Percentiles rank a stretch among this genome's conserved stretches.
phyloP scores from a whole-genome alignment of 2,113 vertebrate genomes.

The Spheniscus mendiculus region DNA sequence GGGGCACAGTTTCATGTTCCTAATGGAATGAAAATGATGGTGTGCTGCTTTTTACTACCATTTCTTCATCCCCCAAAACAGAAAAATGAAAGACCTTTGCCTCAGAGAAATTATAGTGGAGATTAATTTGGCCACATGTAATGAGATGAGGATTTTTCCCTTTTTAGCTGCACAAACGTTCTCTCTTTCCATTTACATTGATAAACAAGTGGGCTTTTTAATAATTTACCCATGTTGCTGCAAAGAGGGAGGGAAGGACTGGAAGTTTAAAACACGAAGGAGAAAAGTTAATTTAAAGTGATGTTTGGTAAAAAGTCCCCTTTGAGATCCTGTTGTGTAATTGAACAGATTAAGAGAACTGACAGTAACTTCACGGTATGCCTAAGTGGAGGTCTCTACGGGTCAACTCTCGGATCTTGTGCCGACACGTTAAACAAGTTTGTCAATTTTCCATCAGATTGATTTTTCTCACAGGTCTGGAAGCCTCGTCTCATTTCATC shows the following conservation, averaged over 20 bases:
- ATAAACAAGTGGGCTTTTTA: constrained; percentile 65
- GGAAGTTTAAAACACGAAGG: constrained; percentile 74
- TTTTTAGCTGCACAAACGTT: constrained; percentile 26
- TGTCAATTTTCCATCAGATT: constrained; percentile 87
- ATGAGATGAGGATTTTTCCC: not conserved
- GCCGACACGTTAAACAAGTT: constrained; percentile 79
- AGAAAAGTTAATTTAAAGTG: constrained; percentile 81
- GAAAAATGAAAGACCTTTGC: not conserved
- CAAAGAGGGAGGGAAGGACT: not conserved
- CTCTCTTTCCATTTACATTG: constrained; percentile 54
- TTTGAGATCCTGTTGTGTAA: constrained; percentile 74
- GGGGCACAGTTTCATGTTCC: not conserved
- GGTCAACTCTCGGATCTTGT: constrained; percentile 77
- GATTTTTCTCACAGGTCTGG: constrained; percentile 84
- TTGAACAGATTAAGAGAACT: constrained; percentile 77
- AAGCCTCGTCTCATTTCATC: constrained; percentile 76
- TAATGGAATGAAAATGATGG: not conserved
- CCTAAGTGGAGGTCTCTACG: constrained; percentile 79
- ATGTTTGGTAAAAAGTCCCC: constrained; percentile 76
- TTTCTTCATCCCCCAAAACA: constrained; percentile 20
- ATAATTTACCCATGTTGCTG: constrained; percentile 68
- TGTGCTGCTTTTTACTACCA: constrained; percentile 28
- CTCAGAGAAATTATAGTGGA: not conserved
- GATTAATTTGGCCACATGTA: not conserved
- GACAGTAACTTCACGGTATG: constrained; percentile 72